Evolutionary conservation across 2,113 vertebrate species (phyloP).

Genomic region (Halcyon senegalensis): DNA sequence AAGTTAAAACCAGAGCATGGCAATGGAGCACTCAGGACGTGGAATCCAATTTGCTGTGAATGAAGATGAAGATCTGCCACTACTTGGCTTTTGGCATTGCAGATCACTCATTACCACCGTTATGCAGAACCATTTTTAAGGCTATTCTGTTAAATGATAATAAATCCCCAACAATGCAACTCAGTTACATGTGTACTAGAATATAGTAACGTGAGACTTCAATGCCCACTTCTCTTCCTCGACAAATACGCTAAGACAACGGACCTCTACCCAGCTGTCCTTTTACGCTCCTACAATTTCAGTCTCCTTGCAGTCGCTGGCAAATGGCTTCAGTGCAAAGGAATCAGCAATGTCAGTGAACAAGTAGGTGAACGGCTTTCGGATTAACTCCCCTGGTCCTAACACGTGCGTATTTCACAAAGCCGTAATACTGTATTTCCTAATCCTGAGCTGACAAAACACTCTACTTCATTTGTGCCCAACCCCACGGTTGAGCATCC

Average conservation of each 20-base stretch:
- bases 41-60: background rate
- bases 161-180: background rate
- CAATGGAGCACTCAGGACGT: rapidly evolving
- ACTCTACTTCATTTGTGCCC: background rate
- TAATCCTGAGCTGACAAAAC: background rate
- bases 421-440: background rate
- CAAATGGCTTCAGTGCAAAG: background rate
- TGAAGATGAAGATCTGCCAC: rapidly evolving
- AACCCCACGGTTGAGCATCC: background rate
- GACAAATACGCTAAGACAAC: rapidly evolving
- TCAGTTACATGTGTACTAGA: rapidly evolving
- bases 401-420: background rate
- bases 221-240: background rate
- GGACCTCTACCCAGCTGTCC: background rate
- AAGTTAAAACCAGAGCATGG: rapidly evolving
- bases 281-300: background rate
- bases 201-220: background rate
- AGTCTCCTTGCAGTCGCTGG: background rate
- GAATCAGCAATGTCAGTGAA: background rate
- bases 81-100: background rate
- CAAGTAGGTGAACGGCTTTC: background rate
- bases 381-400: background rate
- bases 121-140: background rate
- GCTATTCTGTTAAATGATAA: background rate
- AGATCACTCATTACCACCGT: background rate